Conservation (phyloP, 2,888 invertebrate genomes). For the Conchocele bisecta region DNA sequence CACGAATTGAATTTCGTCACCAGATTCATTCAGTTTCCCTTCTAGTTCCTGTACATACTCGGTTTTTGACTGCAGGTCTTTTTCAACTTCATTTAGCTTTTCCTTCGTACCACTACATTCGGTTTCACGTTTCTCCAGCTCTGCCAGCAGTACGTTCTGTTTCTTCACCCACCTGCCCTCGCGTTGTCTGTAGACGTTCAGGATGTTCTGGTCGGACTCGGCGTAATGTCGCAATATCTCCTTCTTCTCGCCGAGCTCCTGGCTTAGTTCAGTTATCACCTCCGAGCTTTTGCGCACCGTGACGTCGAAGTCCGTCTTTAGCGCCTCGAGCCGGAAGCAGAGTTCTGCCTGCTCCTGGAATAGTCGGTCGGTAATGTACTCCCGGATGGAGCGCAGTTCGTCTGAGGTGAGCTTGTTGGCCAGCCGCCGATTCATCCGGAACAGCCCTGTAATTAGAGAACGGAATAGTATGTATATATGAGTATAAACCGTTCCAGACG, state of each 20-base stretch:
- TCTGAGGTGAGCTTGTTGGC: conserved; percentile 65
- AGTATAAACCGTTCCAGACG: too few relatives aligned
- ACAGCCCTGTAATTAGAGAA: conserved; percentile 62
- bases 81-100: conserved; percentile 33
- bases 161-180: conserved; percentile 58
- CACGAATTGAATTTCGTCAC: conserved; percentile 40
- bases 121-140: conserved; percentile 52
- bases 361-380: conserved; percentile 60
- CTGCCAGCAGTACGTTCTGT: conserved; percentile 53
- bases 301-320: conserved; percentile 59
- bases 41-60: conserved; percentile 36
- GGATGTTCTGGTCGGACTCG: conserved; percentile 54
- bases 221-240: conserved; percentile 59
- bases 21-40: conserved; percentile 38
- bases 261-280: conserved; percentile 42
- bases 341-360: conserved; percentile 57
- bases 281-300: conserved; percentile 54
- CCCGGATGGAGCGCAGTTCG: conserved; percentile 58
- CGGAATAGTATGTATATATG: too few relatives aligned
- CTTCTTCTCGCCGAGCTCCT: conserved; percentile 59
- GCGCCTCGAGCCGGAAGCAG: conserved; percentile 53
- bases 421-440: conserved; percentile 62
- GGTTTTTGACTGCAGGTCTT: conserved; percentile 44
- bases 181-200: conserved; percentile 57
- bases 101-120: conserved; percentile 33